Evolutionary conservation across 2,113 vertebrate genomes (phyloP).

Genomic region (Setophaga petechia): DNA sequence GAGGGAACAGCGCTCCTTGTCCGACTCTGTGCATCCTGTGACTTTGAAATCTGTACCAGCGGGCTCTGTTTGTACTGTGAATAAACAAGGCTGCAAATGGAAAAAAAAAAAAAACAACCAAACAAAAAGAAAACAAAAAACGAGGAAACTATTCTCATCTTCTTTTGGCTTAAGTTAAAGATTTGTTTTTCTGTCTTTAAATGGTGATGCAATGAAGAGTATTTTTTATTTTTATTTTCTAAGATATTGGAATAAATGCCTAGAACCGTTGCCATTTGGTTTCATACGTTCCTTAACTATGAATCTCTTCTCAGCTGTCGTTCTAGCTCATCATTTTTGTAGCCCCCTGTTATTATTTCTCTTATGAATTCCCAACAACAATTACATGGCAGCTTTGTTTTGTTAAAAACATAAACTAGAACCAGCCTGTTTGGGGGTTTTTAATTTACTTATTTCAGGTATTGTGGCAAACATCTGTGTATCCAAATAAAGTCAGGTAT

Average conservation of each 20-base stretch:
- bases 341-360: background rate
- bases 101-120: background rate
- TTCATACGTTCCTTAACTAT: conserved; percentile 31
- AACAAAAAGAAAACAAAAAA: background rate
- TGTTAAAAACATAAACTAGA: background rate
- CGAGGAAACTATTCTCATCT: background rate
- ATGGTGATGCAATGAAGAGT: background rate
- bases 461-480: background rate
- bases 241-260: conserved; percentile 42
- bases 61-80: conserved; percentile 1
- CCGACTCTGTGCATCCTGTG: background rate
- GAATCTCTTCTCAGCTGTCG: background rate
- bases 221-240: conserved; percentile 33
- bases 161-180: background rate
- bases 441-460: background rate
- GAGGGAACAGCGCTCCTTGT: background rate
- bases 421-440: background rate
- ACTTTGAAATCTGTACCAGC: background rate
- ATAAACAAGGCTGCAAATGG: background rate
- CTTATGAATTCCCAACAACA: background rate
- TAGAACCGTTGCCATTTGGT: conserved; percentile 9
- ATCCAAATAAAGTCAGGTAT: background rate
- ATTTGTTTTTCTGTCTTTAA: background rate
- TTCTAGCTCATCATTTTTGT: background rate
- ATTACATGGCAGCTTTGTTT: conserved; percentile 24